Conservation (phyloP, 2,888 invertebrate species). For the Choreutis nemorana region DNA sequence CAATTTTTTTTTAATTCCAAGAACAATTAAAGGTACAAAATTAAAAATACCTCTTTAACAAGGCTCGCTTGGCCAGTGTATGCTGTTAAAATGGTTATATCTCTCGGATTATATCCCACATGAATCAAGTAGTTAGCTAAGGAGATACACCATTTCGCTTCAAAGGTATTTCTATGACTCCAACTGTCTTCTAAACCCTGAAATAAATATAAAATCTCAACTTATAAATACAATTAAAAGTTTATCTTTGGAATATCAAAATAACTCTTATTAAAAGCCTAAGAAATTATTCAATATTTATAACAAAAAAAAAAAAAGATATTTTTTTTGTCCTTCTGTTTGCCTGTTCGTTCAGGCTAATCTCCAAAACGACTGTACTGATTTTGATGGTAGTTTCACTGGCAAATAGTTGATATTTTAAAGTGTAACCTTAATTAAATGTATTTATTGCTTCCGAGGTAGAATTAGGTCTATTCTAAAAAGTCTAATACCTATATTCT, state of each 20-base stretch:
- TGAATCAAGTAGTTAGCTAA: constrained; percentile 69
- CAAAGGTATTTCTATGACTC: constrained; percentile 70
- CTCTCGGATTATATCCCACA: constrained; percentile 64
- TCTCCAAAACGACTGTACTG: too few relatives aligned
- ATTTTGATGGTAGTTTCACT: too few relatives aligned
- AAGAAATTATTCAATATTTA: too few relatives aligned
- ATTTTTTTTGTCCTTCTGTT: too few relatives aligned
- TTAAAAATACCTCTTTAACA: constrained; percentile 60
- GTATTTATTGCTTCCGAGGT: background rate
- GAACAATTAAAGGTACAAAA: too few relatives aligned
- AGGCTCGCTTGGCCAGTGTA: constrained; percentile 75
- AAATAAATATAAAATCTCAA: constrained; percentile 8
- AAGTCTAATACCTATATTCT: background rate
- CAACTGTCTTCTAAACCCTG: constrained; percentile 57
- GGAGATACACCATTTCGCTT: constrained; percentile 69
- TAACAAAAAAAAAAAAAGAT: too few relatives aligned
- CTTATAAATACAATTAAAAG: background rate
- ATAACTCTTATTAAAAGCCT: constrained; percentile 1
- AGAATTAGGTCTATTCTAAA: background rate
- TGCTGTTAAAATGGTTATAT: constrained; percentile 78
- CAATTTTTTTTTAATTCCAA: too few relatives aligned
- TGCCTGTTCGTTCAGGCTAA: too few relatives aligned
- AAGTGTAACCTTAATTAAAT: background rate
- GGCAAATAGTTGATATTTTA: background rate
- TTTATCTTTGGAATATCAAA: constrained; percentile 1